Percentiles rank a stretch among this genome's conserved stretches.
These are phyloP conservation scores for Eristalis intricaria DNA, from an alignment of 2,888 invertebrate genomes.

Conservation along the genomic window DNA sequence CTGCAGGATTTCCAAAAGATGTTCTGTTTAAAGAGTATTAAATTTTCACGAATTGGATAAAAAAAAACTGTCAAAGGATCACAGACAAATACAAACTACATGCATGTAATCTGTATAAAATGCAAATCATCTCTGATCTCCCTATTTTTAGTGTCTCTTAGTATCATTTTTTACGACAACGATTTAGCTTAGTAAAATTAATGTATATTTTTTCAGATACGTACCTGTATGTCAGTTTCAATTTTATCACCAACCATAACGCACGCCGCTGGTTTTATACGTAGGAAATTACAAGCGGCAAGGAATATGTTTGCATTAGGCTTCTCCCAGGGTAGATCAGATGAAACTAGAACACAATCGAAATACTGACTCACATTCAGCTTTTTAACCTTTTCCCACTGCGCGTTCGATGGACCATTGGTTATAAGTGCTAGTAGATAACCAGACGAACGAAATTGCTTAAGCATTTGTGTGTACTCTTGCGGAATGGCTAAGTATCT, in stretches of 20 bases:
- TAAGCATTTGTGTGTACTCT: conserved; percentile 87
- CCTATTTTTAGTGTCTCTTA: conserved; percentile 58
- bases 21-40: not conserved
- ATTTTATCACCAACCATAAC: conserved; percentile 94
- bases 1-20: not conserved
- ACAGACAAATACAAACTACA: conserved; percentile 24
- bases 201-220: conserved; percentile 59
- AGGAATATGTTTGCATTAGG: conserved; percentile 91
- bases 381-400: conserved; percentile 93
- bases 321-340: conserved; percentile 93
- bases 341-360: conserved; percentile 90
- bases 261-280: conserved; percentile 88
- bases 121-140: conserved; percentile 28
- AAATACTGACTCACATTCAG: conserved; percentile 88
- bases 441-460: conserved; percentile 85
- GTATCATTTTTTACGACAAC: conserved; percentile 33
- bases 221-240: conserved; percentile 91
- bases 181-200: conserved; percentile 33
- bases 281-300: conserved; percentile 89
- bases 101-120: conserved; percentile 17
- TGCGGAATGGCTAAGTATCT: conserved; percentile 87
- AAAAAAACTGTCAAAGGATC: conserved; percentile 14
- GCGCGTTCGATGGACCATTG: conserved; percentile 92
- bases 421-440: conserved; percentile 91
- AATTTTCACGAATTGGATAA: not conserved